Evolutionary conservation across 2,113 vertebrate species (phyloP).

Genomic region (Limanda limanda): DNA sequence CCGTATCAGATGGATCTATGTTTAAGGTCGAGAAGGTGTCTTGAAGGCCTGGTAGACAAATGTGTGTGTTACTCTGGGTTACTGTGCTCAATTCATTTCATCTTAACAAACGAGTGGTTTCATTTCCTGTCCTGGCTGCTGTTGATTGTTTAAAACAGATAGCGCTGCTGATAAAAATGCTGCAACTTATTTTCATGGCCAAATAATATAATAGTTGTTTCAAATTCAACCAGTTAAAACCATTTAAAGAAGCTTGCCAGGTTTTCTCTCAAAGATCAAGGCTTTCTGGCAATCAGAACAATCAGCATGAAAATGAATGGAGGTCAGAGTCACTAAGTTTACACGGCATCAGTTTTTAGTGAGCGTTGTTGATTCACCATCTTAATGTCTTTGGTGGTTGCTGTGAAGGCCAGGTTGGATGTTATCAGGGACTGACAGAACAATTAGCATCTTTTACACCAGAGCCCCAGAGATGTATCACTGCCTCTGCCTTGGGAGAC

Average conservation of each 20-base stretch:
- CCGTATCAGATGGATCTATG: neutral
- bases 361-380: constrained; percentile 8
- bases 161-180: neutral
- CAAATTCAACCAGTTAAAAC: neutral
- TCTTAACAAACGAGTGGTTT: neutral
- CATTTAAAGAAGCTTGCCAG: neutral
- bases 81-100: neutral
- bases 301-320: constrained; percentile 10
- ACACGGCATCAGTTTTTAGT: constrained; percentile 1
- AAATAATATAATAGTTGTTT: neutral
- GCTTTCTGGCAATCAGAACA: neutral
- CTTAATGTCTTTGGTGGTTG: constrained; percentile 18
- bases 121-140: neutral
- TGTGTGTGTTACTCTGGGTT: neutral
- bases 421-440: constrained; percentile 42
- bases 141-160: constrained; percentile 4
- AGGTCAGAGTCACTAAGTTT: constrained; percentile 11
- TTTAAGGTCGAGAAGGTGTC: neutral
- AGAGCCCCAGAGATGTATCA: constrained; percentile 29
- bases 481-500: constrained; percentile 40
- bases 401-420: constrained; percentile 21
- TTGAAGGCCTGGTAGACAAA: neutral
- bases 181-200: neutral
- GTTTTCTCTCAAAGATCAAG: neutral
- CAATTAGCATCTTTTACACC: constrained; percentile 41